Conservation (phyloP, 2,797 vertebrate species). For the Danionella dracula region DNA sequence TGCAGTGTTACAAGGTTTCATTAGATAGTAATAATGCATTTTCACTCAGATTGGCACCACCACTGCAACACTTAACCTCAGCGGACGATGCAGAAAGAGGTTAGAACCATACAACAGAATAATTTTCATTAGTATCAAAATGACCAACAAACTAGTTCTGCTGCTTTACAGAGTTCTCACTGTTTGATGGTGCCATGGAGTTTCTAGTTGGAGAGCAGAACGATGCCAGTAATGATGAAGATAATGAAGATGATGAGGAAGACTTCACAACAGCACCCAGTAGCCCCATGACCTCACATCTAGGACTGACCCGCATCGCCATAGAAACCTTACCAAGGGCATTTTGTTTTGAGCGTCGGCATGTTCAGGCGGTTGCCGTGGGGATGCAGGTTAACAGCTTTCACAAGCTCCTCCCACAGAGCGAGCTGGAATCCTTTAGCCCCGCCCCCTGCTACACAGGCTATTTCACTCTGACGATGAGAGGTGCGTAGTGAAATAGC, state of each 20-base stretch:
- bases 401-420: conserved; percentile 39
- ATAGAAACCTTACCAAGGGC: conserved; percentile 59
- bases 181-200: conserved; percentile 71
- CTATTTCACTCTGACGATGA: conserved; percentile 58
- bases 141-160: neutral
- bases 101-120: neutral
- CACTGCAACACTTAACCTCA: conserved; percentile 27
- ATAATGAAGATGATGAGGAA: conserved; percentile 29
- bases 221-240: conserved; percentile 21
- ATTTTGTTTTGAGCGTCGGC: conserved; percentile 53
- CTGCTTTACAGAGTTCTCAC: conserved; percentile 44
- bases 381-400: conserved; percentile 45
- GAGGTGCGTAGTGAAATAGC: conserved; percentile 8
- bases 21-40: neutral
- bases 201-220: conserved; percentile 55
- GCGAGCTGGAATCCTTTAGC: conserved; percentile 47
- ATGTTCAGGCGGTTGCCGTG: conserved; percentile 55
- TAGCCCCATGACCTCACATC: conserved; percentile 1
- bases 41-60: conserved; percentile 34
- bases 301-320: conserved; percentile 41
- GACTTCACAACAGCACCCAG: conserved; percentile 40
- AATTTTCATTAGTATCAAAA: neutral
- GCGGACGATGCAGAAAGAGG: conserved; percentile 39
- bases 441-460: conserved; percentile 33
- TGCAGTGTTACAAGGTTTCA: too few relatives aligned